These are phyloP conservation scores for Theretra japonica DNA, from an alignment of 2,888 invertebrate species.

Conservation along the genomic window DNA sequence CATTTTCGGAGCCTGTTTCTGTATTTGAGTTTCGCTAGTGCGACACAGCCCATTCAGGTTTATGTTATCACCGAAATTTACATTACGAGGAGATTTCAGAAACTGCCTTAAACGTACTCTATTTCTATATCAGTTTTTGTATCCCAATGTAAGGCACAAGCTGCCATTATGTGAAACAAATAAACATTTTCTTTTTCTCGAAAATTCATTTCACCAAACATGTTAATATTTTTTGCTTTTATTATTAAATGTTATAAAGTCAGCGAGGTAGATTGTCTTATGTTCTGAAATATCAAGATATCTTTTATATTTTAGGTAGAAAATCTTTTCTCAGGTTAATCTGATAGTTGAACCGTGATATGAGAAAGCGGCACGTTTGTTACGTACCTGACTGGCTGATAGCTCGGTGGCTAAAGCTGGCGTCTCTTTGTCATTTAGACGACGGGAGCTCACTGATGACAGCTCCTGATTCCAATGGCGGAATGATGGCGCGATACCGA, in stretches of 20 bases:
- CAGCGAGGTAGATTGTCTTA: not conserved
- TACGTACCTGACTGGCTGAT: constrained; percentile 3
- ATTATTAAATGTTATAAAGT: not conserved
- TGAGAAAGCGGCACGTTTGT: constrained; percentile 6
- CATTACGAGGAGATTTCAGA: too few species aligned
- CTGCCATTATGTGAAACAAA: too few species aligned
- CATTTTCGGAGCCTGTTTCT: too few species aligned
- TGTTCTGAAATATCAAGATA: constrained; percentile 1
- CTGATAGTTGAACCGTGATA: not conserved
- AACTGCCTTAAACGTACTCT: too few species aligned
- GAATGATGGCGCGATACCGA: constrained; percentile 39
- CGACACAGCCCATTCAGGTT: too few species aligned
- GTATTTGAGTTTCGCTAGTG: too few species aligned
- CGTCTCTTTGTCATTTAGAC: constrained; percentile 11
- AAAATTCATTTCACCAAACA: not conserved
- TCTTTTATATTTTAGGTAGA: not conserved
- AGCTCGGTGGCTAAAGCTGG: not conserved
- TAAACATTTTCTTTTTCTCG: not conserved
- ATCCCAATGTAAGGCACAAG: too few species aligned
- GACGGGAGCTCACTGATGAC: constrained; percentile 30
- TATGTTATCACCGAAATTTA: too few species aligned
- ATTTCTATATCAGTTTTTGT: too few species aligned
- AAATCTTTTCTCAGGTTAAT: not conserved
- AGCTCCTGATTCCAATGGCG: constrained; percentile 32
- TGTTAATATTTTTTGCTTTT: not conserved